phyloP scores from a whole-genome alignment of 2,888 invertebrate species.

The Koerneria pararmatus region DNA sequence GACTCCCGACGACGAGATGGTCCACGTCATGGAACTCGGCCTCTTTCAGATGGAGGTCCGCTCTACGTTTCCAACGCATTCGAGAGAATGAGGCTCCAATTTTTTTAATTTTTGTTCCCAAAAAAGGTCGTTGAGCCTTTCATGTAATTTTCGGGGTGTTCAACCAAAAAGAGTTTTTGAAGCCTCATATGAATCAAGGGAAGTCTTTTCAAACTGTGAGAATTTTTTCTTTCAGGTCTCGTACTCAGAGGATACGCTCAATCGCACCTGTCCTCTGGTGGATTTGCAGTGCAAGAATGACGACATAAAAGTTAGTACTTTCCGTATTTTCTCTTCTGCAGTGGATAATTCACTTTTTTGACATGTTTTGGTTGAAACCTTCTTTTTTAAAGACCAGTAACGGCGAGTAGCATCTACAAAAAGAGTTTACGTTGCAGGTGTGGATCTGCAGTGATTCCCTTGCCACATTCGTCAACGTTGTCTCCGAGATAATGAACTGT shows the following conservation, averaged over 20 bases:
- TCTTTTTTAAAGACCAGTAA: slow-evolving; percentile 26
- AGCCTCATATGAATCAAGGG: too few relatives aligned
- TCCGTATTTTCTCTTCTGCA: background rate
- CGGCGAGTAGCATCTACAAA: slow-evolving; percentile 22
- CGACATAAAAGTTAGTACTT: slow-evolving; percentile 25
- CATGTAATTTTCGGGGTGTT: too few relatives aligned
- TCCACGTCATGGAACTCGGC: slow-evolving; percentile 38
- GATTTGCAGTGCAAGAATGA: slow-evolving; percentile 37
- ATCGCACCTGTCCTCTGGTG: slow-evolving; percentile 31
- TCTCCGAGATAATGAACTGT: slow-evolving; percentile 41
- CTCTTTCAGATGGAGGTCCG: slow-evolving; percentile 37
- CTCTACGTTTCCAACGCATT: background rate
- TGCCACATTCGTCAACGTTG: slow-evolving; percentile 39
- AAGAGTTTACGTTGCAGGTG: slow-evolving; percentile 27
- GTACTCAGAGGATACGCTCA: too few relatives aligned
- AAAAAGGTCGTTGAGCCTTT: too few relatives aligned
- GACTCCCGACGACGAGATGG: slow-evolving; percentile 18
- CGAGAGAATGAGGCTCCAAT: too few relatives aligned
- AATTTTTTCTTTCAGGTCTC: slow-evolving; percentile 24
- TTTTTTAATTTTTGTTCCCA: too few relatives aligned
- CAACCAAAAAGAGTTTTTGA: too few relatives aligned
- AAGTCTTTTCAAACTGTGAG: too few relatives aligned
- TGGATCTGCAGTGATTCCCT: slow-evolving; percentile 57
- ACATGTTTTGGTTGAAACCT: background rate
- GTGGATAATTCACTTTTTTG: slow-evolving; percentile 1